These are phyloP conservation scores for Neomonachus schauinslandi DNA, from an alignment of 2,113 vertebrate species.

Conservation along the genomic window DNA sequence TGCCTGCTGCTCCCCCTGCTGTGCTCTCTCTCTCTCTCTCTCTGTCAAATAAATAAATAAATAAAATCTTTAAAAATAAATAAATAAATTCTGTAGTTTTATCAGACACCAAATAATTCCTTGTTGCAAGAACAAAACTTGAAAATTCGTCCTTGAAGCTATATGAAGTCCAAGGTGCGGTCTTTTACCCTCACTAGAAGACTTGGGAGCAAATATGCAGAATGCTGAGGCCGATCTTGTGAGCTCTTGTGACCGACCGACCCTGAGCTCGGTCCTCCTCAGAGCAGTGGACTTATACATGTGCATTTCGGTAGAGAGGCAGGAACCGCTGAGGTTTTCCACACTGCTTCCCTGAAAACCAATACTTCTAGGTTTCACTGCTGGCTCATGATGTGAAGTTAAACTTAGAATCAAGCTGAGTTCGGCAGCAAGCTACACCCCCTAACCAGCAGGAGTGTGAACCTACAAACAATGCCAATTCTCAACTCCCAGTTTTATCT, in stretches of 20 bases:
- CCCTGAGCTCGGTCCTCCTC: neutral
- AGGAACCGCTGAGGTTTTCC: conserved; percentile 62
- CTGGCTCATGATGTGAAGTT: conserved; percentile 62
- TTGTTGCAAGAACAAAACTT: conserved; percentile 26
- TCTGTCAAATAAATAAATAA: neutral
- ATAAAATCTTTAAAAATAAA: too few species aligned
- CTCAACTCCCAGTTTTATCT: conserved; percentile 23
- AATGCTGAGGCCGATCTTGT: neutral
- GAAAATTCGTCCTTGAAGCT: conserved; percentile 33
- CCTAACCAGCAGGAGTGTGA: conserved; percentile 67
- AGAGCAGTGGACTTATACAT: neutral
- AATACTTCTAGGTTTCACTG: conserved; percentile 74
- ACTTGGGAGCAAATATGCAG: conserved; percentile 1
- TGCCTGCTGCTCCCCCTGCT: neutral
- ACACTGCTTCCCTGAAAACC: conserved; percentile 76
- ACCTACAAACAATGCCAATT: neutral
- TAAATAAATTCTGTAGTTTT: neutral
- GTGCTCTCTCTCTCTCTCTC: neutral
- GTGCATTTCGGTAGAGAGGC: conserved; percentile 34
- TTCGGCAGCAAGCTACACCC: conserved; percentile 1
- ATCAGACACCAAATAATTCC: conserved; percentile 10
- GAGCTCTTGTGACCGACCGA: neutral
- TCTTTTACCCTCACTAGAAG: conserved; percentile 30
- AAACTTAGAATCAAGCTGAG: conserved; percentile 79
- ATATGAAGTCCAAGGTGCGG: conserved; percentile 40